Percentiles rank a stretch among this genome's conserved stretches.
Conservation (phyloP, 2,113 vertebrate genomes). For the Psittacus erithacus region DNA sequence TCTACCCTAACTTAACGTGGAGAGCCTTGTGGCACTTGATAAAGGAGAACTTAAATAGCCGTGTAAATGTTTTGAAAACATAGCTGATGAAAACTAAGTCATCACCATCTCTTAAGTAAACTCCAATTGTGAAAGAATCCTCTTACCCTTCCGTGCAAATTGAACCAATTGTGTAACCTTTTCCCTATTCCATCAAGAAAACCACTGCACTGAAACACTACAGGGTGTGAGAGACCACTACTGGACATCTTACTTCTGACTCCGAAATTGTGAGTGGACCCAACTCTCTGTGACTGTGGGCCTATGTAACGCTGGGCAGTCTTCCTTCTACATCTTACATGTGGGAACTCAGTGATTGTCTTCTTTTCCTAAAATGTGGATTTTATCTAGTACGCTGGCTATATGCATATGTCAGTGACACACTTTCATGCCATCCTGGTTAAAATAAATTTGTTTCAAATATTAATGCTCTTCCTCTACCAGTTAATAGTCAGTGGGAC, state of each 20-base stretch:
- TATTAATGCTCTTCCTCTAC: neutral
- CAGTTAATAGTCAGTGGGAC: neutral
- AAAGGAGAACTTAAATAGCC: neutral
- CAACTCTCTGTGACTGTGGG: neutral
- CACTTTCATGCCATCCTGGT: neutral
- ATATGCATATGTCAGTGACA: neutral
- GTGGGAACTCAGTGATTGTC: neutral
- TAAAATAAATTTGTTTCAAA: neutral
- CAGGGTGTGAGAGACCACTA: neutral
- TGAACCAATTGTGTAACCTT: neutral
- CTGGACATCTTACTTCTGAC: neutral
- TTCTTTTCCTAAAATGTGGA: neutral
- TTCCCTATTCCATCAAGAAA: neutral
- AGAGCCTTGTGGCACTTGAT: neutral
- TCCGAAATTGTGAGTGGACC: neutral
- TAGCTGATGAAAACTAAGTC: neutral
- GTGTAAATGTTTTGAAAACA: neutral
- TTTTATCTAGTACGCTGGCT: neutral
- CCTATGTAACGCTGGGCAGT: neutral
- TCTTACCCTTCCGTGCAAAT: neutral
- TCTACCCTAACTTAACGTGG: neutral
- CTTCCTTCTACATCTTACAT: neutral
- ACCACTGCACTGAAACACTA: neutral
- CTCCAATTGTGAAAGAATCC: neutral
- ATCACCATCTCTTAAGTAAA: neutral